Conservation (phyloP, 2,888 invertebrate species). For the Lobophora halterata region DNA sequence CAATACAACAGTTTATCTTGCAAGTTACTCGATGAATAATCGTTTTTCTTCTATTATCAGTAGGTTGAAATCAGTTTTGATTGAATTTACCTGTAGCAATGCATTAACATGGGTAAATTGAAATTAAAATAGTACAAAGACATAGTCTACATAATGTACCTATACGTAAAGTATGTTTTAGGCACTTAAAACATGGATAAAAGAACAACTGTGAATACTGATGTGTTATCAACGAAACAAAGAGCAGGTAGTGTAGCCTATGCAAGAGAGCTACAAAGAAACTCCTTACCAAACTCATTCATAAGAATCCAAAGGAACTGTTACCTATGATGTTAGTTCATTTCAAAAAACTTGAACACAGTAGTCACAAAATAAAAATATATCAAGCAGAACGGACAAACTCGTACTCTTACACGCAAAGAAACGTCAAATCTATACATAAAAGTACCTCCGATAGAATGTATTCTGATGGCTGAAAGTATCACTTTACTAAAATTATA, state of each 20-base stretch:
- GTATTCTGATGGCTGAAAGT: no score
- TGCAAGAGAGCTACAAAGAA: constrained; percentile 9
- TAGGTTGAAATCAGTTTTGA: no score
- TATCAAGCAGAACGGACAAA: no score
- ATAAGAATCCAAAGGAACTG: constrained; percentile 12
- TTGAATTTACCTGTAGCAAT: no score
- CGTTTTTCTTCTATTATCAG: constrained; percentile 13
- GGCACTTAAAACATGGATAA: background rate
- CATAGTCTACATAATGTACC: no score
- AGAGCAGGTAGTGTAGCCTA: background rate
- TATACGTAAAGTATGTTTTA: no score
- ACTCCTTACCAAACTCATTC: constrained; percentile 11
- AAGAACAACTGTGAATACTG: background rate
- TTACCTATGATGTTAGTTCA: constrained; percentile 16
- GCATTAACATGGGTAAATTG: no score
- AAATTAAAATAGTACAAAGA: no score
- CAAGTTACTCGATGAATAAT: constrained; percentile 22
- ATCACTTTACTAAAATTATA: no score
- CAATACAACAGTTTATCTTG: constrained; percentile 30
- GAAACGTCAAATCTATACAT: no score
- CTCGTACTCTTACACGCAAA: no score
- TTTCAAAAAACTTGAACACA: constrained; percentile 13
- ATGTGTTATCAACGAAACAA: background rate
- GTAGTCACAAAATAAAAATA: background rate
- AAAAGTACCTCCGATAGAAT: no score